Conservation (phyloP, 2,797 vertebrate species). For the Gadopsis bispinosus region DNA sequence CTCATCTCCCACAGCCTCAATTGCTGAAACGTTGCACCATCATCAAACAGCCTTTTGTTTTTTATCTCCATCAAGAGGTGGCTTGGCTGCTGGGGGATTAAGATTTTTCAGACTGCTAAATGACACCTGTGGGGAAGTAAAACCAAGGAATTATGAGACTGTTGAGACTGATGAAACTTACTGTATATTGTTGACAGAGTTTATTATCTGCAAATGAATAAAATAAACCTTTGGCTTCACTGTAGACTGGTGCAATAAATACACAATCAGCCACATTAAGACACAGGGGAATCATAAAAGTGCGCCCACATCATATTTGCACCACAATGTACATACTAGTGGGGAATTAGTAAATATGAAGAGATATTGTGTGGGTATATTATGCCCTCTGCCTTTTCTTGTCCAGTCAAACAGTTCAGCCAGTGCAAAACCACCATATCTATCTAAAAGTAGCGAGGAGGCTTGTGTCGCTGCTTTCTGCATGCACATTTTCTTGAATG, state of each 20-base stretch:
- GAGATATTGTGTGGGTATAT: constrained; percentile 30
- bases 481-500: constrained; percentile 64
- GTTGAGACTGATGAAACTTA: constrained; percentile 18
- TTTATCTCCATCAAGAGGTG: constrained; percentile 18
- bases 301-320: constrained; percentile 26
- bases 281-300: not conserved
- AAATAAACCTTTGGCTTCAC: constrained; percentile 37
- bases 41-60: constrained; percentile 13
- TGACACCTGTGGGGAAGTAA: constrained; percentile 19
- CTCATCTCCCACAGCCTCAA: constrained; percentile 46
- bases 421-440: constrained; percentile 21
- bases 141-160: constrained; percentile 12
- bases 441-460: constrained; percentile 50
- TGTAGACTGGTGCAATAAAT: constrained; percentile 29
- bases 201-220: constrained; percentile 33
- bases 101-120: constrained; percentile 26
- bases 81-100: constrained; percentile 3
- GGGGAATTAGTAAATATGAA: constrained; percentile 47
- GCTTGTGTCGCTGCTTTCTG: constrained; percentile 57
- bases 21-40: constrained; percentile 27
- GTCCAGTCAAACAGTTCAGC: constrained; percentile 12
- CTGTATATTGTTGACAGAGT: constrained; percentile 17
- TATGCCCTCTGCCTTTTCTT: constrained; percentile 20
- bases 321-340: constrained; percentile 22
- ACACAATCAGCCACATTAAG: constrained; percentile 22